Percentiles rank a stretch among this genome's conserved stretches.
These are phyloP conservation scores for Apotomis betuletana DNA, from an alignment of 2,888 invertebrate genomes.

Conservation along the genomic window DNA sequence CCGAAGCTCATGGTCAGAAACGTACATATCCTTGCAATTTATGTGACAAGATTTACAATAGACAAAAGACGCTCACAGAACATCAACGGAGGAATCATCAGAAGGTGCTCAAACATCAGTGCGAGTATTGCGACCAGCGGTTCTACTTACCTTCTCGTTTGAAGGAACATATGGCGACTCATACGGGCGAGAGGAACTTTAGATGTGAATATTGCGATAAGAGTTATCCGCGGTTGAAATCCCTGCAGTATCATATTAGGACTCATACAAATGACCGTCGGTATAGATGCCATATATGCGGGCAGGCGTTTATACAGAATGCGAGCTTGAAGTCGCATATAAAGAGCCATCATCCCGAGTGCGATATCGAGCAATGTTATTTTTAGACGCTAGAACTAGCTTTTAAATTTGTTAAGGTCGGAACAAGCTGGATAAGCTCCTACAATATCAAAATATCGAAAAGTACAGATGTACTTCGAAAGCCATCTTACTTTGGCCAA, in stretches of 20 bases:
- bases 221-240: conserved; percentile 83
- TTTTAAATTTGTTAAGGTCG: no score
- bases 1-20: conserved; percentile 74
- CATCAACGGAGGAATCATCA: conserved; percentile 76
- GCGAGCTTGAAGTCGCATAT: conserved; percentile 84
- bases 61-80: conserved; percentile 73
- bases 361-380: conserved; percentile 72
- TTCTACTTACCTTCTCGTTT: conserved; percentile 76
- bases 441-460: no score
- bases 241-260: conserved; percentile 83
- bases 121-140: conserved; percentile 81
- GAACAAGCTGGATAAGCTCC: no score
- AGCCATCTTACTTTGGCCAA: no score
- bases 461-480: no score
- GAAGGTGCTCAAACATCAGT: conserved; percentile 78
- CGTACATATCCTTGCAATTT: conserved; percentile 74
- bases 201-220: conserved; percentile 84
- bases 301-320: conserved; percentile 83
- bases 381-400: conserved; percentile 51
- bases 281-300: conserved; percentile 82
- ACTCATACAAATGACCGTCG: conserved; percentile 84
- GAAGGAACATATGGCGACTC: conserved; percentile 80
- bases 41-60: conserved; percentile 77
- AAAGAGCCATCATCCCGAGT: conserved; percentile 81
- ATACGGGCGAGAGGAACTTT: conserved; percentile 82